Evolutionary conservation across 2,113 vertebrate species (phyloP).

Genomic region (Lanius ludovicianus): DNA sequence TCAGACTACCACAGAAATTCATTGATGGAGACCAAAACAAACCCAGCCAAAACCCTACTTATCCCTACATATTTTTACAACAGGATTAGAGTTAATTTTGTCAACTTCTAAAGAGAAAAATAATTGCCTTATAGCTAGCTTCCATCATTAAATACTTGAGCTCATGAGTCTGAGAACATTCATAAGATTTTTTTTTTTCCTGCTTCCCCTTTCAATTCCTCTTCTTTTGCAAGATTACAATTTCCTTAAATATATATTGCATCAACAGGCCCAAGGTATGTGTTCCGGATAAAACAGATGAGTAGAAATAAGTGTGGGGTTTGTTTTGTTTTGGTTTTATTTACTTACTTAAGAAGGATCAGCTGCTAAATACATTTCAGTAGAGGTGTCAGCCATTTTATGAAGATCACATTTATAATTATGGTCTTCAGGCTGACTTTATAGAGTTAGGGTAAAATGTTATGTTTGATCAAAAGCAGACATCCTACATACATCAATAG

Average conservation of each 20-base stretch:
- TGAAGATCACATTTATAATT: constrained; percentile 31
- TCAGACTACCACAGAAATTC: background rate
- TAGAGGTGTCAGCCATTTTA: constrained; percentile 34
- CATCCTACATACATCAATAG: background rate
- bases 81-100: background rate
- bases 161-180: background rate
- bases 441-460: background rate
- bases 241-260: constrained; percentile 20
- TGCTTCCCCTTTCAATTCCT: background rate
- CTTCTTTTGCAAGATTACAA: background rate
- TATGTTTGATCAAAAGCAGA: constrained; percentile 40
- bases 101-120: background rate
- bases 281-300: constrained; percentile 14
- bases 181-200: background rate
- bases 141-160: background rate
- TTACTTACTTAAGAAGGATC: background rate
- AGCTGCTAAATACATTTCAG: constrained; percentile 44
- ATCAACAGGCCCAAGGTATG: background rate
- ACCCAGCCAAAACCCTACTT: background rate
- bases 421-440: background rate
- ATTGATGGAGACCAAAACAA: background rate
- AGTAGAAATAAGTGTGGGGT: background rate
- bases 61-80: background rate
- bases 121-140: background rate
- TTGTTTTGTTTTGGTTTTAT: background rate